Evolutionary conservation across 2,888 invertebrate species (phyloP).

Genomic region (Drosophila yooni): DNA sequence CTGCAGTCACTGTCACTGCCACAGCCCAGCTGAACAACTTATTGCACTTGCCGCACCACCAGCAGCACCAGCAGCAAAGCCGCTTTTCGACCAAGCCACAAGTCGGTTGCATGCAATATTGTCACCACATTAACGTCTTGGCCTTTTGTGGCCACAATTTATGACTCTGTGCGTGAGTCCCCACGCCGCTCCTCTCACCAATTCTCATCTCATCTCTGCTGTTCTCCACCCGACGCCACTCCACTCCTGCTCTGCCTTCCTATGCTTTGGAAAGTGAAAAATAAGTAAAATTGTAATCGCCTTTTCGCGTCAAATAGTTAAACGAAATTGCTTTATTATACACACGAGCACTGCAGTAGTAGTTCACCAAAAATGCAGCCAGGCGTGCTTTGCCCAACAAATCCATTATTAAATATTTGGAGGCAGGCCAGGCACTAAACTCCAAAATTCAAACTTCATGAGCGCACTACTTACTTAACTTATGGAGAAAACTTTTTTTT

Average conservation of each 20-base stretch:
- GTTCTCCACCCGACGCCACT: neutral
- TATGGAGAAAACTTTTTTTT: neutral
- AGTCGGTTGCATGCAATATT: slow-evolving; percentile 78
- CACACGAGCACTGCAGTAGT: slow-evolving; percentile 9
- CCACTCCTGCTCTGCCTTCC: slow-evolving; percentile 12
- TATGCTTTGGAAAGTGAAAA: slow-evolving; percentile 78
- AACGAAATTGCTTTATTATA: slow-evolving; percentile 74
- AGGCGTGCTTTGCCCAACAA: slow-evolving; percentile 18
- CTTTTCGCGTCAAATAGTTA: slow-evolving; percentile 74
- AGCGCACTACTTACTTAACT: neutral
- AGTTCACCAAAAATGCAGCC: slow-evolving; percentile 39
- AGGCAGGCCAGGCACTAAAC: slow-evolving; percentile 1
- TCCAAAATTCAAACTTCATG: neutral
- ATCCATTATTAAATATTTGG: slow-evolving; percentile 4
- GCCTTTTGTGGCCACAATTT: slow-evolving; percentile 79
- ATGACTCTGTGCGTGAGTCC: slow-evolving; percentile 68
- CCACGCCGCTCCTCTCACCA: neutral
- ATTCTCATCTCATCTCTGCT: neutral
- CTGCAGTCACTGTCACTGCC: slow-evolving; percentile 59
- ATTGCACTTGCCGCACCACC: slow-evolving; percentile 40
- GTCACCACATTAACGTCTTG: slow-evolving; percentile 80
- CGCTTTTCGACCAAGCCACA: slow-evolving; percentile 59
- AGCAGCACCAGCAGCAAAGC: slow-evolving; percentile 52
- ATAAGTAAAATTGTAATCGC: slow-evolving; percentile 79
- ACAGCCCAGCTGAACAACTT: slow-evolving; percentile 39